phyloP scores from a whole-genome alignment of 2,797 vertebrate species.

The Crax fasciolata region DNA sequence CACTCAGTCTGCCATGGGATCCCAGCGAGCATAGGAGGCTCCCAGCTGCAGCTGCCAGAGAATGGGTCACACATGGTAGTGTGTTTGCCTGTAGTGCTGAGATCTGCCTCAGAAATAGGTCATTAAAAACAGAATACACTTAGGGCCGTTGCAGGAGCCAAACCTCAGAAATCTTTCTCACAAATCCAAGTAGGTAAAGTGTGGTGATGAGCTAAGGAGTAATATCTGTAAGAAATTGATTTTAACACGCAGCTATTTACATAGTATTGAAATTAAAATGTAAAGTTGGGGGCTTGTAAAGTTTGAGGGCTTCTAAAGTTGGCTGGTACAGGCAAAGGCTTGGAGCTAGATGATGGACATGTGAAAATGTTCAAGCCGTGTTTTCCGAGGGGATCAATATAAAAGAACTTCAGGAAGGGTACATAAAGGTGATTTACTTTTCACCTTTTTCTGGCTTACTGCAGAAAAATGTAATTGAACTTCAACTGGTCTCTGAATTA shows the following conservation, averaged over 20 bases:
- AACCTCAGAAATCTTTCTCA: not conserved
- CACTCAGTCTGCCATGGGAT: not conserved
- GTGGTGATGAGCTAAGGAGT: not conserved
- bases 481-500: slow-evolving; percentile 63
- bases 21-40: not conserved
- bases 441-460: slow-evolving; percentile 46
- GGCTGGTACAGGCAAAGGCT: not conserved
- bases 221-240: not conserved
- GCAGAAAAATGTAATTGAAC: slow-evolving; percentile 56
- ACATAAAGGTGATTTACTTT: slow-evolving; percentile 59
- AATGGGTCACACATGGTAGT: not conserved
- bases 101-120: not conserved
- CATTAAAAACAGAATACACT: not conserved
- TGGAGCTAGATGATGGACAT: slow-evolving; percentile 10
- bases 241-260: not conserved
- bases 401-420: slow-evolving; percentile 37
- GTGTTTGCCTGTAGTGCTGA: not conserved
- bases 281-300: not conserved
- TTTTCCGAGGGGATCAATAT: slow-evolving; percentile 13
- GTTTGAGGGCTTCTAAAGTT: no score
- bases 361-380: not conserved
- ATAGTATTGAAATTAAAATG: slow-evolving; percentile 7
- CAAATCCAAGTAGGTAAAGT: not conserved
- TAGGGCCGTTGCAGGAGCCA: not conserved
- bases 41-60: rapidly evolving